phyloP scores from a whole-genome alignment of 2,797 vertebrate species.

The Adelosebastes latens region DNA sequence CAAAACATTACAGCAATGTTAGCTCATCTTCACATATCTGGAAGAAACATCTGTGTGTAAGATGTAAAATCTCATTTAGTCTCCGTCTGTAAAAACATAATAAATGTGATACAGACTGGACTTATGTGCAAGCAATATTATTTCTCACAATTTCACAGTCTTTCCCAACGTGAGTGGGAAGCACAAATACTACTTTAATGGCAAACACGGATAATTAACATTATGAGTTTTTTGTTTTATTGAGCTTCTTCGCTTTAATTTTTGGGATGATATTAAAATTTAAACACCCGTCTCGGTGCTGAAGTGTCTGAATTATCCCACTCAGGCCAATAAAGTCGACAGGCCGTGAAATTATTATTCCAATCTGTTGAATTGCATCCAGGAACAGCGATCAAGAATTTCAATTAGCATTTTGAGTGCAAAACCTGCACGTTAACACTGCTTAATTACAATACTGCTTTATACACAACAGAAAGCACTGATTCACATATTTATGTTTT shows the following conservation, averaged over 20 bases:
- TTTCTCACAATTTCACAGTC: constrained; percentile 39
- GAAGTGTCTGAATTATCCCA: constrained; percentile 2
- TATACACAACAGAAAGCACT: constrained; percentile 2
- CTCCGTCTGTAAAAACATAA: not conserved
- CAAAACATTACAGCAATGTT: not conserved
- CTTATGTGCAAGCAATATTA: not conserved
- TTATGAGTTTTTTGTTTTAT: not conserved
- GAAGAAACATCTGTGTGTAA: not conserved
- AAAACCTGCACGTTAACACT: constrained; percentile 37
- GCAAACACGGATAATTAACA: not conserved
- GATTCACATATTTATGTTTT: constrained; percentile 38
- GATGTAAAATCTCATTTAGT: not conserved
- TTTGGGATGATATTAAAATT: not conserved
- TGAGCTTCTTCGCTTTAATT: not conserved
- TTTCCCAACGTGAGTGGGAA: not conserved
- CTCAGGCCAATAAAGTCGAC: not conserved
- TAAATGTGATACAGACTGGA: not conserved
- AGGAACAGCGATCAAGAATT: not conserved
- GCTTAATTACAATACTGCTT: constrained; percentile 39
- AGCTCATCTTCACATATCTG: not conserved
- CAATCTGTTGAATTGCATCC: not conserved
- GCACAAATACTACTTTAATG: not conserved
- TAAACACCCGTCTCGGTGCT: not conserved
- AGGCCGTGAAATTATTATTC: constrained; percentile 2
- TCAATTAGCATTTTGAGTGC: constrained; percentile 10